Conservation (phyloP, 2,113 vertebrate species). For the Macaca nemestrina region DNA sequence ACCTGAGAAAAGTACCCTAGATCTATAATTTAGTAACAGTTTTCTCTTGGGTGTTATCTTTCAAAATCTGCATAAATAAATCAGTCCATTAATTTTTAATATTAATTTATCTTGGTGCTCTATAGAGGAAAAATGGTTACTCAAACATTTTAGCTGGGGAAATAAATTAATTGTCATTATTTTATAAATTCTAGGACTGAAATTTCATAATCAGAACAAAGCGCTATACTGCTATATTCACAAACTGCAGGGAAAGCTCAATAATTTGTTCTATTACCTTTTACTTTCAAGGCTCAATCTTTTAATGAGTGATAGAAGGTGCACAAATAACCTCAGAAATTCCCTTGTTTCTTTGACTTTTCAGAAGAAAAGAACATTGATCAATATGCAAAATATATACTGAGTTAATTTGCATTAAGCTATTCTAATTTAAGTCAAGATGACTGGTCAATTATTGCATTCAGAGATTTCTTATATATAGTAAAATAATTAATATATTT, state of each 20-base stretch:
- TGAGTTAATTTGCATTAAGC: neutral
- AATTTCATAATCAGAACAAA: neutral
- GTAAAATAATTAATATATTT: neutral
- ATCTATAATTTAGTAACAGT: neutral
- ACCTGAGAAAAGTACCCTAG: neutral
- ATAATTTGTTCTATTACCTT: neutral
- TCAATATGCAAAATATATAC: neutral
- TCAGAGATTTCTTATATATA: neutral
- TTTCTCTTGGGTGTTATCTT: neutral
- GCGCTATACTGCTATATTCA: neutral
- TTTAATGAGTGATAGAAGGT: neutral
- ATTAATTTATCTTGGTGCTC: neutral
- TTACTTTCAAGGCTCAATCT: neutral
- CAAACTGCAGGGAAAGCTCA: neutral
- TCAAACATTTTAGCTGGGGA: neutral
- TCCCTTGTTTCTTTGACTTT: constrained; percentile 37
- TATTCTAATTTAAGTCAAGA: neutral
- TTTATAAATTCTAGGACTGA: neutral
- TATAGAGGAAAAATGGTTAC: neutral
- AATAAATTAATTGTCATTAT: neutral
- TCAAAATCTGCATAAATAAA: neutral
- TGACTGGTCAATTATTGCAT: neutral
- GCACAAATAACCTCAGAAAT: constrained; percentile 14
- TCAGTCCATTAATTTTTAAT: neutral
- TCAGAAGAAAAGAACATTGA: constrained; percentile 40